Base-by-base conservation (phyloP, 2,888 invertebrate species). In the Toxonevra muliebris region DNA sequence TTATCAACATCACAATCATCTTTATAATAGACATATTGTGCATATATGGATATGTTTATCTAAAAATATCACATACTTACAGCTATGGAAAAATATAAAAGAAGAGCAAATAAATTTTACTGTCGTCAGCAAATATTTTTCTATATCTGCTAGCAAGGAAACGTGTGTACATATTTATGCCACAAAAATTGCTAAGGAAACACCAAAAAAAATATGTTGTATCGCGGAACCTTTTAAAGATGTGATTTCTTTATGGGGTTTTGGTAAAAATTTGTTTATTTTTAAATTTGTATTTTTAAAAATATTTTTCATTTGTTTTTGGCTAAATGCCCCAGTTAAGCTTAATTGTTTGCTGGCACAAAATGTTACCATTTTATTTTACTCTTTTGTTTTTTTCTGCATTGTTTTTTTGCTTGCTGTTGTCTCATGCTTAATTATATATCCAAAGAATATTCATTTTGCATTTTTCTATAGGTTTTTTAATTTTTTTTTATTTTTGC, bases 331-430 rank as follows among this genome's bases (percentile, higher is more conserved):
- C 72, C 70, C 69, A 74, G 71, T 76, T 71, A 61, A 69, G 42
- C 73, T 74, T 76, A 77, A 77, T 76, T 77, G 76, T 70, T 73
- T 69, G 71, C 65, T n/a, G n/a, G n/a, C n/a, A n/a, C n/a, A n/a
- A n/a, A n/a, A n/a, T n/a, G n/a, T n/a, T n/a, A n/a, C n/a, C n/a
- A 30, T 30, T 30, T 30, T 30, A 30, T 30, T 30, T 30, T 30
- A 30, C 7, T 30, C 7, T 30, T 30, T 30, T 30, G 7, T 30
- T 30, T 30, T 30, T 30, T 30, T 30, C 7, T 30, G 30, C 7
- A 4, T 30, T 30, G 30, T 30, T 30, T 30, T 30, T 30, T 7
- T 30, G 30, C 7, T 30, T 30, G 30, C 13, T 52, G 64, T 57
- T 40, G 11, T 20, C 15, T n/a, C 48, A 40, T n/a, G 60, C 13